Evolutionary conservation across 92 coral and sea anemone genomes (phyloP).

Genomic region (Plumapathes pennacea): DNA sequence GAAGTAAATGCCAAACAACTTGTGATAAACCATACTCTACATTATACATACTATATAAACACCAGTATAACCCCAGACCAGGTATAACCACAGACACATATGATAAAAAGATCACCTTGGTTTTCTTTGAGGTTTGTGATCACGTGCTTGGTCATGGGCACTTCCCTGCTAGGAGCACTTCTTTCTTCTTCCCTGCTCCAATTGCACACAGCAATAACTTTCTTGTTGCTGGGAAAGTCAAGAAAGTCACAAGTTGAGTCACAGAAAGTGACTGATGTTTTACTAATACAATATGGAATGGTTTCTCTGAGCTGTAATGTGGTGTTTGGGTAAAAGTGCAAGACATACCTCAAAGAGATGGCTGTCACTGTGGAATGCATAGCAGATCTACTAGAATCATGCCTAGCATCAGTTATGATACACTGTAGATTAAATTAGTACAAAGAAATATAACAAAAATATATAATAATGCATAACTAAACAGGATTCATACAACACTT

Average conservation of each 20-base stretch:
- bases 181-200: constrained; percentile 13
- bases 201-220: constrained; percentile 12
- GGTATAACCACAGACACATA: no score
- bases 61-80: no score
- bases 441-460: not conserved
- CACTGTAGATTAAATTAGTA: constrained; percentile 4
- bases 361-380: constrained; percentile 28
- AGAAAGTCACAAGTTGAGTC: no score
- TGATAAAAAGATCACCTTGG: no score
- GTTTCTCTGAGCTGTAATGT: no score
- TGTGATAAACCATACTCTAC: not conserved
- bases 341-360: constrained; percentile 17
- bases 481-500: no score
- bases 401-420: constrained; percentile 23
- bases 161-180: constrained; percentile 42
- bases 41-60: not conserved
- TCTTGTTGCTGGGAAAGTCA: constrained; percentile 17
- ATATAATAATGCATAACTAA: no score
- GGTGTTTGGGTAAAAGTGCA: not conserved
- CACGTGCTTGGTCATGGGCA: constrained; percentile 32
- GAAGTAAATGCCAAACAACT: not conserved
- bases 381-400: constrained; percentile 19
- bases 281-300: no score
- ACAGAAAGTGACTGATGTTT: no score
- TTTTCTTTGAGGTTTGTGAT: constrained; percentile 21